Conservation (phyloP, 1,140 invertebrate genomes). For the Drosophila azteca region DNA sequence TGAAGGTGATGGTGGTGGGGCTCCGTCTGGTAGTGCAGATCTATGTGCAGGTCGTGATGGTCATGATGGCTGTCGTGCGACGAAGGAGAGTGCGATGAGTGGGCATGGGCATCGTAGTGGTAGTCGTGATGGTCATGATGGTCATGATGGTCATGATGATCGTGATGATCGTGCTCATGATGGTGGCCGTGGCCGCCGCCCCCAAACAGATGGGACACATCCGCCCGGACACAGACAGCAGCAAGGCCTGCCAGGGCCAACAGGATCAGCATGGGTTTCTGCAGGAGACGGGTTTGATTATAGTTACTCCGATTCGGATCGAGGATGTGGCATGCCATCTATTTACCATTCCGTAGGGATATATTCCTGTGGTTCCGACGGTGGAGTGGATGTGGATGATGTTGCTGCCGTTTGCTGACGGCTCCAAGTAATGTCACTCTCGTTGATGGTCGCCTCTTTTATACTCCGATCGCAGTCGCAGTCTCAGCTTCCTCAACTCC, state of each 20-base stretch:
- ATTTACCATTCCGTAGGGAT: conserved; percentile 53
- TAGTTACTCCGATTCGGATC: neutral
- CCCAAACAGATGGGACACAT: conserved; percentile 65
- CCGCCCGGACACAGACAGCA: conserved; percentile 27
- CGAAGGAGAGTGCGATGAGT: neutral
- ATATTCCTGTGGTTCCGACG: conserved; percentile 9
- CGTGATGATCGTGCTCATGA: conserved; percentile 31
- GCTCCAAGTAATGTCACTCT: conserved; percentile 60
- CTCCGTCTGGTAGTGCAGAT: conserved; percentile 46
- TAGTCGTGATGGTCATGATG: conserved; percentile 35
- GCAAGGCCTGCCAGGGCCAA: conserved; percentile 43
- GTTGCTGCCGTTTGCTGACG: conserved; percentile 62
- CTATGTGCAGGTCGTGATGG: conserved; percentile 48
- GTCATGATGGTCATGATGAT: conserved; percentile 45
- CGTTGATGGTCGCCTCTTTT: conserved; percentile 55
- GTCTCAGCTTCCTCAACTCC: conserved; percentile 25
- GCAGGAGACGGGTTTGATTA: neutral
- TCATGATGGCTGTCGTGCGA: conserved; percentile 17
- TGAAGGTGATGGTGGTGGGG: conserved; percentile 48
- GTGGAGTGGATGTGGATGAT: conserved; percentile 28
- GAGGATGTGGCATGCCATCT: neutral
- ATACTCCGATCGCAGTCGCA: conserved; percentile 42
- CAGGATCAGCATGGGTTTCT: conserved; percentile 59
- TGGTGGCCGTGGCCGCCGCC: conserved; percentile 19
- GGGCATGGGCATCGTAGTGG: conserved; percentile 28